Percentiles rank a stretch among this genome's conserved stretches.
phyloP scores from a whole-genome alignment of 2,113 vertebrate species.

The Ailurus styani region DNA sequence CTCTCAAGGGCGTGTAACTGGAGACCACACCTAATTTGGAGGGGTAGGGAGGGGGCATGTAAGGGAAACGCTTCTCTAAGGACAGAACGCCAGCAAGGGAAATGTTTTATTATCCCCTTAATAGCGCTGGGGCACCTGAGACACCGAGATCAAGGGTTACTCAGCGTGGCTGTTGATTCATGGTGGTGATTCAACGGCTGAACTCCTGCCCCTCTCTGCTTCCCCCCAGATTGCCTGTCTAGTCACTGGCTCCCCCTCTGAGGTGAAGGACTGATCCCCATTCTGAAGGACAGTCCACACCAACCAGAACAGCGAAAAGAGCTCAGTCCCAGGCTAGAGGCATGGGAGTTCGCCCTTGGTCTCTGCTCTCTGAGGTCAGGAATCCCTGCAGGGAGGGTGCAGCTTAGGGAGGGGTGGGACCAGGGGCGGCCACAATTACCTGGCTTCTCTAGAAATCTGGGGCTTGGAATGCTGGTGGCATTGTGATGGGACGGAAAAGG shows the following conservation, averaged over 20 bases:
- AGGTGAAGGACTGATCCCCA: fast-evolving
- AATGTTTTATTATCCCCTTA: not conserved
- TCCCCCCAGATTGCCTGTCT: not conserved
- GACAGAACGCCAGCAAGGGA: not conserved
- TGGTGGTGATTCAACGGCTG: not conserved
- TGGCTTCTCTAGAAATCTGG: not conserved
- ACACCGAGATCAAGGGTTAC: not conserved
- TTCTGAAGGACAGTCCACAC: not conserved
- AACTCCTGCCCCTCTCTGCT: not conserved
- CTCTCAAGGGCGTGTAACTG: not conserved
- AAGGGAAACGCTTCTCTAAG: not conserved
- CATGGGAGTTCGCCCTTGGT: not conserved
- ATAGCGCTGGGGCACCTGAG: not conserved
- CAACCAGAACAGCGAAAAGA: not conserved
- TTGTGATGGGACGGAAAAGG: not conserved
- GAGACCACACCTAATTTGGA: not conserved
- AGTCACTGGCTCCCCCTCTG: not conserved
- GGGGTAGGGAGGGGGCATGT: fast-evolving
- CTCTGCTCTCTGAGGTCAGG: not conserved
- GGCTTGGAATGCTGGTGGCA: not conserved
- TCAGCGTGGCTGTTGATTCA: not conserved
- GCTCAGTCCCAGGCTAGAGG: not conserved
- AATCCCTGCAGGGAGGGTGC: not conserved
- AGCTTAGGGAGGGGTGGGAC: not conserved
- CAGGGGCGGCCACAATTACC: not conserved